Evolutionary conservation across 2,888 invertebrate genomes (phyloP), one percentile per base, ranked within the genome.

Genomic region (Scotopteryx bipunctaria): DNA sequence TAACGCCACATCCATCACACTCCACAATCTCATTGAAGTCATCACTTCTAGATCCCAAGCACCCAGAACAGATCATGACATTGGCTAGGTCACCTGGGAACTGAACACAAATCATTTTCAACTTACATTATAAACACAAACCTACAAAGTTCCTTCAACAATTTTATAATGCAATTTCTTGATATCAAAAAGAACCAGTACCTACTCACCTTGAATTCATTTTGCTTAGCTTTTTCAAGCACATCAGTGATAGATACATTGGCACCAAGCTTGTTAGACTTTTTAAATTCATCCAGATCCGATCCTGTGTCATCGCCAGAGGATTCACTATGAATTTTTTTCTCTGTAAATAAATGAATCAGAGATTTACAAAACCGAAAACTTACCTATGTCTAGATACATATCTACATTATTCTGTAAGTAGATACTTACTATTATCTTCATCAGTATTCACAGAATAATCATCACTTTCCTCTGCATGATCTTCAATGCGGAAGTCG

Each of bases 11-110:
- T 14, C 97, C 95, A 88, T 99, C 99, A 85, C 99, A 99, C 83
- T 98, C 98, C 0, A 99, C 97, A 65, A 99, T 98, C 86, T 99
- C 99, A 89, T 99, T 98, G 47, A 95, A 93, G 67, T 96, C 96
- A 86, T 97, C 97, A 83, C 97, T 98, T 66, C 95, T 93, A 64
- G 98, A 98, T 0, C 98, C 98, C 43, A 98, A 91, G 76, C 99
- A 99, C 1, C 97, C 97, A 69, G 96, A 96, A 77, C 98, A 98
- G 61, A 98, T 96, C 38, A 96, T 86, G 66, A 97, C 93, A 77
- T 94, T 93, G 0, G 93, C 92, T 54, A 94, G 76, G 43, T 89
- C 88, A 57, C 81, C 78, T 49, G 87, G 86, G 64, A 87, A 83
- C 90, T 89, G 54, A 29, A 67, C 56, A 48, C 49, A 46, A 46